Base-by-base conservation (phyloP, 2,888 invertebrate species). In the Pollenia angustigena region DNA sequence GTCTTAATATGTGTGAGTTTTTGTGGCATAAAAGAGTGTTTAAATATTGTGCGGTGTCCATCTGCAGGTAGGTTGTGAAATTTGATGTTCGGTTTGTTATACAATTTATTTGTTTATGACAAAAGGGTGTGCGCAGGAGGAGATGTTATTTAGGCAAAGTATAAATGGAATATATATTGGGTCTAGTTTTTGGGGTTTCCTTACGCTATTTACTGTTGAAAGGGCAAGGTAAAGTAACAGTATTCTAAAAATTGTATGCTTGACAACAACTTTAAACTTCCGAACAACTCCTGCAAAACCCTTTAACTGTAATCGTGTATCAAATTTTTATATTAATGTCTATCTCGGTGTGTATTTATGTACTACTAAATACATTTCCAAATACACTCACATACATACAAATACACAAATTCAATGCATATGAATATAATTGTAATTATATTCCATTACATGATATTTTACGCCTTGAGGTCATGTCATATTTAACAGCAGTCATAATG, bases 351-450 rank as follows among this genome's bases (percentile, higher is more conserved):
- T 46, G 16, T 46, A 44, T 64, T 44, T 64, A 64, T 64, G 64
- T 64, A 32, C 4, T 32, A 32, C 32, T 32, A 32, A 32, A 32
- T 32, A 32, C 32, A 32, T 32, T 32, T 32, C 32, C 18, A 18
- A 48, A 66, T 56, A 66, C 42, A 48, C 6, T 23, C 12, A 50
- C 16, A 23, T 32, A n/a, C 42, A 12, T 48, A 74, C n/a, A 48
- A 7, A 16, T 50, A 12, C 32, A 76, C 23, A 82, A 79, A 82
- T 66, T 79, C 40, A 58, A 68, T 71, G 78, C 64, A 48, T 69
- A 69, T 50, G 78, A 66, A 60, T 54, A 90, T 89, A 90, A 91
- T 91, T 91, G 91, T 92, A 92, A 92, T 92, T 92, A 91, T 92
- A 91, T 92, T 92, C 90, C 92, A 92, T 92, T 92, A 92, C 89